A percentile compares a stretch with the other conserved stretches of the same genome.
Evolutionary conservation across 92 coral and sea anemone genomes (phyloP).

Genomic region (Galaxea fascicularis): DNA sequence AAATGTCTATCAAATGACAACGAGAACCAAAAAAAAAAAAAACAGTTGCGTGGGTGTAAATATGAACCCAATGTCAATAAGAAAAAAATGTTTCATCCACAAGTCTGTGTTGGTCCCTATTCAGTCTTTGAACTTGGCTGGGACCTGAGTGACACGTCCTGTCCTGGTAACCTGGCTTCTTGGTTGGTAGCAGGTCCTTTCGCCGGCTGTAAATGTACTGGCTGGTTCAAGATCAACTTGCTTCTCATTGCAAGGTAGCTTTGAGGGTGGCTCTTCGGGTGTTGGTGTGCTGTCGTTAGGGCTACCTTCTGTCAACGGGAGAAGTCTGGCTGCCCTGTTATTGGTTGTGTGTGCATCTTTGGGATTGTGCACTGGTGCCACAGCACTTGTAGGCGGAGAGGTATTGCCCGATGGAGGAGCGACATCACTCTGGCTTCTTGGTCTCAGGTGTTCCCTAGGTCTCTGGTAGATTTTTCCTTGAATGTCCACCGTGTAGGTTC

Average conservation of each 20-base stretch:
- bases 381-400: neutral
- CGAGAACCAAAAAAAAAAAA: neutral
- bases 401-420: neutral
- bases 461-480: neutral
- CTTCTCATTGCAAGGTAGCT: no score
- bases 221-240: no score
- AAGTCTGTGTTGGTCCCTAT: neutral
- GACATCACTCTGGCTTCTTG: neutral
- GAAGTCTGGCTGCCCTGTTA: neutral
- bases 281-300: neutral
- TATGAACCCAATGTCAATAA: neutral
- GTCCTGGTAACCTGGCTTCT: no score
- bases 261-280: no score
- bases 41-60: neutral
- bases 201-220: no score
- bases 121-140: neutral
- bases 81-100: neutral
- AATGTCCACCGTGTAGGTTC: neutral
- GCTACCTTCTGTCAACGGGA: neutral
- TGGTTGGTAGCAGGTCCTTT: no score
- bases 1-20: neutral
- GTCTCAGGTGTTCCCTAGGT: neutral
- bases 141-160: neutral
- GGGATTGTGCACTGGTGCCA: neutral
- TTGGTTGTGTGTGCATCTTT: neutral